Conservation (phyloP, 2,113 vertebrate species). For the Larimichthys crocea region DNA sequence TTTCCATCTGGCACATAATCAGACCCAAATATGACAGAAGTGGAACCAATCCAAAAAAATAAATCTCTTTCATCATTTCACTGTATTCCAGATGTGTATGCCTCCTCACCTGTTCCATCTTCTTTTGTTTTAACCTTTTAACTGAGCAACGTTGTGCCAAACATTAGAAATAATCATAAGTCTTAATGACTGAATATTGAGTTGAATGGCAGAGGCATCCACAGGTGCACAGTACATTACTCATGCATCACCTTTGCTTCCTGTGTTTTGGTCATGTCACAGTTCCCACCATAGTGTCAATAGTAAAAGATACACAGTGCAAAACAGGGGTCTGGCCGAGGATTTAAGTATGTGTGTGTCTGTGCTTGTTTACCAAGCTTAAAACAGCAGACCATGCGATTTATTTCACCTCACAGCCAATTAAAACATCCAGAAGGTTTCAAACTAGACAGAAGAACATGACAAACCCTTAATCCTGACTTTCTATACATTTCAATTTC, state of each 20-base stretch:
- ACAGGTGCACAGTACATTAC: slow-evolving; percentile 36
- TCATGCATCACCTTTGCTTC: slow-evolving; percentile 33
- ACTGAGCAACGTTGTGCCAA: slow-evolving; percentile 13
- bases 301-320: slow-evolving; percentile 49
- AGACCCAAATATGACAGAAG: slow-evolving; percentile 6
- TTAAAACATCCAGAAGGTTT: slow-evolving; percentile 52
- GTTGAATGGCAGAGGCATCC: slow-evolving; percentile 15
- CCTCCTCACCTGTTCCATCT: slow-evolving; percentile 6
- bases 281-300: slow-evolving; percentile 29
- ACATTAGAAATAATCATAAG: slow-evolving; percentile 6
- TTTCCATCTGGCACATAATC: background rate
- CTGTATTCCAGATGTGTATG: slow-evolving; percentile 18
- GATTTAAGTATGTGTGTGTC: slow-evolving; percentile 49
- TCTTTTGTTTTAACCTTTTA: slow-evolving; percentile 1
- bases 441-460: background rate
- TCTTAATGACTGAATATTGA: slow-evolving; percentile 10
- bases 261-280: slow-evolving; percentile 19
- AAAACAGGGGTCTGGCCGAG: slow-evolving; percentile 41
- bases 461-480: slow-evolving; percentile 11
- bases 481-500: slow-evolving; percentile 1
- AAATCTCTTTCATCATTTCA: background rate
- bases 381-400: slow-evolving; percentile 53
- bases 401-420: slow-evolving; percentile 57
- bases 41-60: slow-evolving; percentile 1
- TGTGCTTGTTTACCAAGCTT: slow-evolving; percentile 43